Evolutionary conservation across 2,888 invertebrate genomes (phyloP).

Genomic region (Spialia ferax): DNA sequence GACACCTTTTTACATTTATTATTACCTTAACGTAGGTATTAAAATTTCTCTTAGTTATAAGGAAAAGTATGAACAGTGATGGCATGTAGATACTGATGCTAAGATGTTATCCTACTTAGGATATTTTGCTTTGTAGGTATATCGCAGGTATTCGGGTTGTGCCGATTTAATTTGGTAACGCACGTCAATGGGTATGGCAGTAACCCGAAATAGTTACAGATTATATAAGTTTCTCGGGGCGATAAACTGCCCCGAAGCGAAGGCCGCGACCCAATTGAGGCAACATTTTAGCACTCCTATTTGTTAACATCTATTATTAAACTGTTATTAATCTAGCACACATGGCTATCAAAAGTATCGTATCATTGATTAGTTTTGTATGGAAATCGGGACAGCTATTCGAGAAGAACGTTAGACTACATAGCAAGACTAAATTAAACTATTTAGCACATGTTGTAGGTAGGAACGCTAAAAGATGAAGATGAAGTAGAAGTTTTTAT

Average conservation of each 20-base stretch:
- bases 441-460: too few species aligned
- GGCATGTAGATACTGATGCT: too few species aligned
- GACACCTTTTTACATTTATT: too few species aligned
- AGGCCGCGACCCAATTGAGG: constrained; percentile 23
- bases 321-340: constrained; percentile 10
- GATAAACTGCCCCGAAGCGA: constrained; percentile 16
- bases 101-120: too few species aligned
- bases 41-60: too few species aligned
- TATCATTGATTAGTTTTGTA: constrained; percentile 11
- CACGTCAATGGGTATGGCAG: not conserved
- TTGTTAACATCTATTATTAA: constrained; percentile 6
- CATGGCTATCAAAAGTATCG: constrained; percentile 10
- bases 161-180: constrained; percentile 3
- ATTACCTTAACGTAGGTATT: too few species aligned
- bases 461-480: too few species aligned
- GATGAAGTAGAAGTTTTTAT: too few species aligned
- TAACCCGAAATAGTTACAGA: constrained; percentile 4
- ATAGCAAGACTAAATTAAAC: too few species aligned
- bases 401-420: too few species aligned
- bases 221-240: constrained; percentile 5
- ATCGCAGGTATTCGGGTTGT: not conserved
- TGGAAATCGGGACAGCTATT: constrained; percentile 5
- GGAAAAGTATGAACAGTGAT: too few species aligned
- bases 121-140: not conserved
- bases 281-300: constrained; percentile 16